These are phyloP conservation scores for Ormyrus pomaceus DNA, from an alignment of 2,888 invertebrate species.

Conservation along the genomic window DNA sequence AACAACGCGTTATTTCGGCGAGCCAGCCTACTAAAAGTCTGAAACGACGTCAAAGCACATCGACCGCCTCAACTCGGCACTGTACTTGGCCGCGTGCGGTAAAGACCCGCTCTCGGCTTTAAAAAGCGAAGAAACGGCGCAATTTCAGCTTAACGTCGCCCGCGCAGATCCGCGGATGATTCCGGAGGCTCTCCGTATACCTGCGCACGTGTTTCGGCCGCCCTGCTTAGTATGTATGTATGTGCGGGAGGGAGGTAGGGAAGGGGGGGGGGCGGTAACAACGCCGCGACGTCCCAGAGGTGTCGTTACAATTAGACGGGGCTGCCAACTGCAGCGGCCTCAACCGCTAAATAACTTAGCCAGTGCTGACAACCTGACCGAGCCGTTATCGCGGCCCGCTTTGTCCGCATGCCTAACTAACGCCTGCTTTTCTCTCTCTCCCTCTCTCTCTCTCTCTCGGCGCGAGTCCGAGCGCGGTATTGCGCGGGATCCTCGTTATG, in stretches of 20 bases:
- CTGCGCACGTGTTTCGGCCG: not conserved
- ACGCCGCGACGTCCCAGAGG: constrained; percentile 69
- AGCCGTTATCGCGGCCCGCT: constrained; percentile 50
- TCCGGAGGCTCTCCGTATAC: not conserved
- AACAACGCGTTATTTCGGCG: too few species aligned
- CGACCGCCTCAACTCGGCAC: too few species aligned
- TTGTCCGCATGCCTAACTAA: constrained; percentile 58
- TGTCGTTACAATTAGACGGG: constrained; percentile 75
- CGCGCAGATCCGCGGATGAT: constrained; percentile 1
- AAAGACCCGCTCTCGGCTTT: too few species aligned
- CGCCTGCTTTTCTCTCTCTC: constrained; percentile 19
- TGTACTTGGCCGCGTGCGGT: too few species aligned
- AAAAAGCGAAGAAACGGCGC: too few species aligned
- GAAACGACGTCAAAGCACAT: too few species aligned
- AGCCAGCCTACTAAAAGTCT: too few species aligned
- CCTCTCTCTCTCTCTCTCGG: constrained; percentile 21
- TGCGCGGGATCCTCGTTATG: not conserved
- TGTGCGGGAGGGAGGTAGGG: not conserved
- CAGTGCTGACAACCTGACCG: constrained; percentile 74
- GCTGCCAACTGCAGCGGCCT: constrained; percentile 70
- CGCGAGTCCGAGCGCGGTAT: not conserved
- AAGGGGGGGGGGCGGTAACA: constrained; percentile 51
- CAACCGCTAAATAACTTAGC: constrained; percentile 74
- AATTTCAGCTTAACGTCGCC: not conserved
- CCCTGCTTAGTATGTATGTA: not conserved